Base-by-base conservation (phyloP, 2,113 vertebrate species). In the Cnemophilus loriae region DNA sequence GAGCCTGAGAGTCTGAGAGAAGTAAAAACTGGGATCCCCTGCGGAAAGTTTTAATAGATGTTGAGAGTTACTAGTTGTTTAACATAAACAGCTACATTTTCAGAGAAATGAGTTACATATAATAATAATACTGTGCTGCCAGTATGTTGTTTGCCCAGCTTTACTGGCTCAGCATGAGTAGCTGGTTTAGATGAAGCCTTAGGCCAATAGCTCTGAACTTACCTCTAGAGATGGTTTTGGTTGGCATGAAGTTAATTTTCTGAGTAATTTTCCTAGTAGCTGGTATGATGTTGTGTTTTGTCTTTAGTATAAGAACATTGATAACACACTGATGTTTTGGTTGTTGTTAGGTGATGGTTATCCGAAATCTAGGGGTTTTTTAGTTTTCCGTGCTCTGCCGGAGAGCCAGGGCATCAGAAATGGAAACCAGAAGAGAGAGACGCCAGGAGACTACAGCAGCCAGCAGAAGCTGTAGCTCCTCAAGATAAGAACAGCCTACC, bases 191-290 rank as follows among this genome's bases (percentile, higher is more conserved):
- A 37, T 17, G 3, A 33, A 44, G 19, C 27, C 23, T 28, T 74
- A 5, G 27, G 10, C 33, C 8, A 2, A 37, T 5, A 73, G 37
- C 19, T 57, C 52, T 57, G 42, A 42, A 42, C 7, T 22, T 37
- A 16, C 1, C 1, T 4, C 19, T 74, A 39, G 60, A 67, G 52
- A 17, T 20, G 27, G 3, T 59, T 73, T 81, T 2, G 0, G 4
- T 7, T 17, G 52, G 27, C 10, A 59, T 13, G 15, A 3, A 74
- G 37, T 24, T 24, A 16, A 39, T 74, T 67, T 81, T 50, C 33
- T 52, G 19, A 59, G 33, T 28, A 13, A 67, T 67, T 33, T 81
- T 59, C 33, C 52, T 44, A 20, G 15, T 23, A 59, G 23, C 2
- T 28, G 7, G 33, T 57, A 50, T 27, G 44, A 50, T 6, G 22